A percentile compares a stretch with the other conserved stretches of the same genome.
Conservation (phyloP, 2,113 vertebrate genomes). For the Scortum barcoo region DNA sequence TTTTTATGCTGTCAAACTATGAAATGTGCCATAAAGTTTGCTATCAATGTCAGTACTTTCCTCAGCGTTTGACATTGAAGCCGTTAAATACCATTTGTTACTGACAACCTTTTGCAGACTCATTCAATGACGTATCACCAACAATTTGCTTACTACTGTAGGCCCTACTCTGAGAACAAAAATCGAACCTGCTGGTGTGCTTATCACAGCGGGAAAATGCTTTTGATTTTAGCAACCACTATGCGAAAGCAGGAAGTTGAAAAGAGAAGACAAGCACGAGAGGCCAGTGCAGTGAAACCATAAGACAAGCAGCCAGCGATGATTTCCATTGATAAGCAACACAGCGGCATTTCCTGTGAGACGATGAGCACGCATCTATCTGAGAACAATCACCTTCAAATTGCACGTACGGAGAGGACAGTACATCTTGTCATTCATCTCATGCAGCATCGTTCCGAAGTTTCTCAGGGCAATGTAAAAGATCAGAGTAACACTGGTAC, state of each 20-base stretch:
- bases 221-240: background rate
- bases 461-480: background rate
- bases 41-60: background rate
- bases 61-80: background rate
- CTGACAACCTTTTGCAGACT: background rate
- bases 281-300: background rate
- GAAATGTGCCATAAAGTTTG: background rate
- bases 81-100: background rate
- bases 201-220: background rate
- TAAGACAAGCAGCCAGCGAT: slow-evolving; percentile 12
- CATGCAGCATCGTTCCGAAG: background rate
- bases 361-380: slow-evolving; percentile 9
- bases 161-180: too few species aligned
- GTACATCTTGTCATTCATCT: background rate
- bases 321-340: slow-evolving; percentile 52
- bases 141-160: too few species aligned
- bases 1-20: slow-evolving; percentile 23
- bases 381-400: slow-evolving; percentile 9
- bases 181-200: background rate
- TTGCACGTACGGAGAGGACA: background rate
- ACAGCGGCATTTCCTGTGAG: slow-evolving; percentile 22
- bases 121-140: background rate
- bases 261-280: background rate
- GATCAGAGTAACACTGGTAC: background rate
- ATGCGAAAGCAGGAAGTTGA: slow-evolving; percentile 32